These are phyloP conservation scores for Scaptomyza polygonia DNA, from an alignment of 2,888 invertebrate species.

Conservation along the genomic window DNA sequence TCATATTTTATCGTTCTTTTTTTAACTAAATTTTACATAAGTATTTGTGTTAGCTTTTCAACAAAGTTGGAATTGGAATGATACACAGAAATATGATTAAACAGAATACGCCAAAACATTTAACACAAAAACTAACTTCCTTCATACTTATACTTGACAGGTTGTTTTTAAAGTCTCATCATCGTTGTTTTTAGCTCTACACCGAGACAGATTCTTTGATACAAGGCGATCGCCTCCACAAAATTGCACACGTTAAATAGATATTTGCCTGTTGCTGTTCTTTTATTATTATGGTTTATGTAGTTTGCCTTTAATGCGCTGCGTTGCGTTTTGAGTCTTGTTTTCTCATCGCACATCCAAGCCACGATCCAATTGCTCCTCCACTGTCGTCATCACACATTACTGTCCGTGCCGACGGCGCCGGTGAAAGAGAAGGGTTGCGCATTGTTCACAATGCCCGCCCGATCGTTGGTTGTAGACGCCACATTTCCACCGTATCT, in stretches of 20 bases:
- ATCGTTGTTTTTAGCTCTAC: constrained; percentile 34
- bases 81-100: constrained; percentile 56
- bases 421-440: constrained; percentile 91
- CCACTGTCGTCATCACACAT: constrained; percentile 86
- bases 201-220: constrained; percentile 45
- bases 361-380: constrained; percentile 28
- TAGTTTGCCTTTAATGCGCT: constrained; percentile 59
- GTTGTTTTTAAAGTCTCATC: constrained; percentile 40
- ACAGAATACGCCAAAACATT: constrained; percentile 50
- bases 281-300: constrained; percentile 30
- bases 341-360: constrained; percentile 74
- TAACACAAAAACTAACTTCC: constrained; percentile 37
- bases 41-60: constrained; percentile 33
- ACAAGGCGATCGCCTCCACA: constrained; percentile 26
- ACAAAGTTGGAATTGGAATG: constrained; percentile 62
- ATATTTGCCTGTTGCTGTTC: constrained; percentile 30
- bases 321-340: constrained; percentile 71
- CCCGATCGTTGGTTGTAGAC: constrained; percentile 87
- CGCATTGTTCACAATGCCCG: constrained; percentile 92
- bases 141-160: constrained; percentile 44
- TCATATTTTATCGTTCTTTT: constrained; percentile 24
- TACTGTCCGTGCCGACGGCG: constrained; percentile 88
- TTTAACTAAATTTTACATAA: constrained; percentile 56
- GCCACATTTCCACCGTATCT: constrained; percentile 69
- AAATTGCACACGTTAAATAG: constrained; percentile 65